Evolutionary conservation across 2,888 invertebrate species (phyloP).

Genomic region (Blera fallax): DNA sequence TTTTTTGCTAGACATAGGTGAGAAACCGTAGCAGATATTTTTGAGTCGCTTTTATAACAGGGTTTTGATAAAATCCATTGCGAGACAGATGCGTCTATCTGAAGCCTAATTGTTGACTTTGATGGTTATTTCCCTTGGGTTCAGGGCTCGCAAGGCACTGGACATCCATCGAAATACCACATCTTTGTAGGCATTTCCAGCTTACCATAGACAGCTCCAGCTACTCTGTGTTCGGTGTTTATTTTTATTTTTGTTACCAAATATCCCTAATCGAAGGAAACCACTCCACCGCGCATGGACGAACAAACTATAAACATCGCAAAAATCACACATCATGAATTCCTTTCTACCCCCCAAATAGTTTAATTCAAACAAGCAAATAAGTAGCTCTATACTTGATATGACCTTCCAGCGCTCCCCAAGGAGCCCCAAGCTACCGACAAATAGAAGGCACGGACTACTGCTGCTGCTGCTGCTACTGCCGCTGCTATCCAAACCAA

Average conservation of each 20-base stretch:
- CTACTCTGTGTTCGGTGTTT: too few species aligned
- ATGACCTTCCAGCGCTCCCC: conserved; percentile 48
- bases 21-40: too few species aligned
- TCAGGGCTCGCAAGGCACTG: too few species aligned
- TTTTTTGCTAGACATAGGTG: too few species aligned
- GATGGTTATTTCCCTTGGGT: too few species aligned
- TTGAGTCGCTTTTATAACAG: too few species aligned
- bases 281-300: neutral
- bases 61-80: too few species aligned
- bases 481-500: neutral
- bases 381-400: conserved; percentile 64
- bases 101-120: too few species aligned
- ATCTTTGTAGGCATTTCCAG: too few species aligned
- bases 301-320: conserved; percentile 70
- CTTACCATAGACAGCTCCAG: neutral
- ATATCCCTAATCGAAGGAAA: neutral
- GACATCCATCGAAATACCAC: neutral
- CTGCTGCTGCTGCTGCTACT: neutral
- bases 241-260: too few species aligned
- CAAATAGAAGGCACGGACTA: neutral
- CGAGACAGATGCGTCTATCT: too few species aligned
- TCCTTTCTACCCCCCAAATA: conserved; percentile 28
- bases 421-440: conserved; percentile 45
- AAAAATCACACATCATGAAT: conserved; percentile 71
- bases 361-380: conserved; percentile 68